Evolutionary conservation across 2,888 invertebrate genomes (phyloP).

Genomic region (Liopterus haemorrhoidalis): DNA sequence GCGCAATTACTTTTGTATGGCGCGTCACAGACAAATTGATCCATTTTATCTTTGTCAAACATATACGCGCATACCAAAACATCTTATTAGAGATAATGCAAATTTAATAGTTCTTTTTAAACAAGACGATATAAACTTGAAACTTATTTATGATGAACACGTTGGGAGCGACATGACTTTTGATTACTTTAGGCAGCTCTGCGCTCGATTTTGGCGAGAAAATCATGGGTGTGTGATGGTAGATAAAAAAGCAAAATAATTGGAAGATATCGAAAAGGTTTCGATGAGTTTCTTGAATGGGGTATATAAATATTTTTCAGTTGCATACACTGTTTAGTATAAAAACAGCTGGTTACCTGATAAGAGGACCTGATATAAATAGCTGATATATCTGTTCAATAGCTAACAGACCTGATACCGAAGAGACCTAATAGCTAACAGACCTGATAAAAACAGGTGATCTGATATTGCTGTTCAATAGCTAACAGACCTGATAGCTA

Average conservation of each 20-base stretch:
- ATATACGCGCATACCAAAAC: constrained; percentile 39
- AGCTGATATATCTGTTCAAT: no score
- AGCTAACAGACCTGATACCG: no score
- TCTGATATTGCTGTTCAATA: no score
- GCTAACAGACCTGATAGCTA: no score
- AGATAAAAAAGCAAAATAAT: constrained; percentile 34
- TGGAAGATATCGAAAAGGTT: constrained; percentile 38
- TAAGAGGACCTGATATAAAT: no score
- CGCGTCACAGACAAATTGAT: constrained; percentile 37
- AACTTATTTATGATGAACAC: constrained; percentile 36
- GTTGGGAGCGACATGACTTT: constrained; percentile 33
- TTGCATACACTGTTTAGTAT: no score
- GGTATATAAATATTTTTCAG: no score
- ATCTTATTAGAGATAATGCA: constrained; percentile 38
- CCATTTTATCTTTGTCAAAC: constrained; percentile 39
- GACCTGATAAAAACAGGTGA: no score
- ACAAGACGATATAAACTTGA: constrained; percentile 38
- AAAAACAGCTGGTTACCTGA: no score
- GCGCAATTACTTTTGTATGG: constrained; percentile 36
- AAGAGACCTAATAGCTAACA: no score
- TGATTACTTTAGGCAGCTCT: constrained; percentile 35
- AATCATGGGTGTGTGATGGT: constrained; percentile 35
- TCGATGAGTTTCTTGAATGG: no score
- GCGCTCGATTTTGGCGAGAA: constrained; percentile 35
- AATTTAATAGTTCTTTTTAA: constrained; percentile 38